Base-by-base conservation (phyloP, 92 coral and sea anemone species). In the Epizoanthus illoricatus region DNA sequence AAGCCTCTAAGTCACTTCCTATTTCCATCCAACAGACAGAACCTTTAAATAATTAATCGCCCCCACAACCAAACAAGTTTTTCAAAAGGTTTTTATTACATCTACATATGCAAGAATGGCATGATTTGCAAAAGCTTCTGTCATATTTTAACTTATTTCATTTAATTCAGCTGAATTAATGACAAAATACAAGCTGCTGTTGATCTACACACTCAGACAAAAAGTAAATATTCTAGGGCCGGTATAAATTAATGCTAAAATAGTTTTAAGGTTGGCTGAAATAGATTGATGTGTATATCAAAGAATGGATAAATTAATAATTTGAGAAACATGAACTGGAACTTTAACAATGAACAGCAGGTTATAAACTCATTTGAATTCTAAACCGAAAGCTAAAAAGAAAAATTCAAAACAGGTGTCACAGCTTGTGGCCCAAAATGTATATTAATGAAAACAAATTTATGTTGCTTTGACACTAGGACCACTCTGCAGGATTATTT, bases 1-100 rank as follows among this genome's bases (percentile, higher is more conserved):
- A 61, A 15, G 43, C 33, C 18, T 15, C 10, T 15, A 20, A 62
- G 40, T 42, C 59, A 63, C 36, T 20, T 63, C 57, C 49, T 57
- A n/a, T 45, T 78, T 63, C 61, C 15, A 45, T 62, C 82, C 45
- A 63, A 20, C 45, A 62, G 82, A 78, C 61, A 63, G 82, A 78
- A 62, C 82, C 49, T 39, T 78, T 78, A 21, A 78, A 62, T 78
- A 41, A 42, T 78, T 78, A 43, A 78, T 78, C 56, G 9, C 15
- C 15, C 1, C 41, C 13, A 36, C 8, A 62, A 7, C 16, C 6
- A 13, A 78, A 21, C 36, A 19, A 62, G 57, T 19, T 40, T 20
- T 62, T 61, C 8, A 61, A n/a, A 42, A 19, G 0, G 13, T 16
- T 60, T 76, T 42, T 8, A 74, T 21, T 28, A 20, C 7, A 56